phyloP scores from a whole-genome alignment of 2,888 invertebrate genomes.

The Lasioglossum figueresi region DNA sequence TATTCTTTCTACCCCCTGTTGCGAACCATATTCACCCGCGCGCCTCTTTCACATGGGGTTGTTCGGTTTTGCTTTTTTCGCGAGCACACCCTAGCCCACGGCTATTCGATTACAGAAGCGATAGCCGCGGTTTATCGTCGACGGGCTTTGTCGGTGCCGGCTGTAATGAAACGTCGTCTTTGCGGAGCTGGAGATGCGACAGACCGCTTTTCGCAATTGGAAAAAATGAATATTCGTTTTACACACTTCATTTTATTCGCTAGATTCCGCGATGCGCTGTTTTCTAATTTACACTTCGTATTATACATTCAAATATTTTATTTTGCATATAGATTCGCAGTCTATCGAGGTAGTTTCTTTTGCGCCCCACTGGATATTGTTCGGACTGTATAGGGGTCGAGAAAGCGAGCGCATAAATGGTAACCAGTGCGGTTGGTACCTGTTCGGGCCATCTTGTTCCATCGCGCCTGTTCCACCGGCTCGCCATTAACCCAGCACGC shows the following conservation, averaged over 20 bases:
- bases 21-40: constrained; percentile 7
- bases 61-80: not conserved
- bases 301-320: no score
- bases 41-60: not conserved
- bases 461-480: constrained; percentile 17
- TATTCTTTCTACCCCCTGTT: constrained; percentile 8
- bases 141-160: not conserved
- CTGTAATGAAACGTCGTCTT: not conserved
- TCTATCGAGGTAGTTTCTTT: not conserved
- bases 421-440: not conserved
- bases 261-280: no score
- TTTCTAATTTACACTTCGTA: no score
- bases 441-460: constrained; percentile 19
- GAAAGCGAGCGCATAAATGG: not conserved
- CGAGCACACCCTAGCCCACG: not conserved
- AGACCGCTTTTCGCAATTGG: no score
- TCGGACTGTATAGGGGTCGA: not conserved
- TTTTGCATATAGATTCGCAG: no score
- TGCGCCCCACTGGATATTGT: not conserved
- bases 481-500: constrained; percentile 27
- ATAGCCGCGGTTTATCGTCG: constrained; percentile 2
- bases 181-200: not conserved
- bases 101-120: constrained; percentile 19
- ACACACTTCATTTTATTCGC: no score
- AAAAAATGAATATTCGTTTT: no score